These are phyloP conservation scores for Rhinoptilus africanus DNA, from an alignment of 2,113 vertebrate genomes.

Conservation along the genomic window DNA sequence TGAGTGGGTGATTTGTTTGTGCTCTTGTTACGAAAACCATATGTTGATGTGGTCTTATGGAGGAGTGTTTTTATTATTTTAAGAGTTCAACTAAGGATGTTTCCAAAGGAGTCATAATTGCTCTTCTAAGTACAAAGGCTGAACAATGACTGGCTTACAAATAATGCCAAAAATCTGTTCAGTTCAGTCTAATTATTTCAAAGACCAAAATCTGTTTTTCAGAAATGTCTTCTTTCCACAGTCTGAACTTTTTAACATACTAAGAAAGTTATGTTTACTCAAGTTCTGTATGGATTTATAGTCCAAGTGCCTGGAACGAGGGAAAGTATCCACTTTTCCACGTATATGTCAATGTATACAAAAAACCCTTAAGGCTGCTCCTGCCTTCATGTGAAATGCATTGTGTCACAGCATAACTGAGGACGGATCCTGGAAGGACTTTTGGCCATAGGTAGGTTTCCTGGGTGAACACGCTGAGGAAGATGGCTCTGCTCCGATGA, in stretches of 20 bases:
- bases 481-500: neutral
- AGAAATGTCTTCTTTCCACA: constrained; percentile 26
- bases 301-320: neutral
- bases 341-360: neutral
- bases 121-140: constrained; percentile 60
- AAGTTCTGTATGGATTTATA: neutral
- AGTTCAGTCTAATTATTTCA: constrained; percentile 56
- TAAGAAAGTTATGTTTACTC: neutral
- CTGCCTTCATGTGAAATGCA: neutral
- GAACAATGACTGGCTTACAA: constrained; percentile 61
- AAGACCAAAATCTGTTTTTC: constrained; percentile 47
- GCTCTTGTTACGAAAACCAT: constrained; percentile 57
- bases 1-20: constrained; percentile 67
- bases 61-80: constrained; percentile 70
- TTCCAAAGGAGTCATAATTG: constrained; percentile 66
- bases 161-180: constrained; percentile 66
- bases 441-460: neutral
- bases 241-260: neutral
- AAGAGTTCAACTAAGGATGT: constrained; percentile 66
- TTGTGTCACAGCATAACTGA: neutral
- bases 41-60: constrained; percentile 60
- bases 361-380: neutral
- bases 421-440: neutral
- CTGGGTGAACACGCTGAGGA: neutral
- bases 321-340: neutral